Base-by-base conservation (phyloP, 2,888 invertebrate genomes). In the Ophonus ardosiacus region DNA sequence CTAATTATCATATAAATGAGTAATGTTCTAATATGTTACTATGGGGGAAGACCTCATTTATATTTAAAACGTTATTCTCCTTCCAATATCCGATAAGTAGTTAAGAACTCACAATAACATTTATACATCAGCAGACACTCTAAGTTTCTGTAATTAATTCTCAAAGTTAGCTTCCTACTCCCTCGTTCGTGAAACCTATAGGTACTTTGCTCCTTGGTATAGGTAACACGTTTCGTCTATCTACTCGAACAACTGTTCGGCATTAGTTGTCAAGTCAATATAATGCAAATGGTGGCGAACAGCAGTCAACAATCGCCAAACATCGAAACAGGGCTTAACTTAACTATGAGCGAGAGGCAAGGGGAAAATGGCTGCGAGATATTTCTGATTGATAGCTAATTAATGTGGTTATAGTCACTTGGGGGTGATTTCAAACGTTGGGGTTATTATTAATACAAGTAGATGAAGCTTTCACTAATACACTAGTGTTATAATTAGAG, bases 231-330 rank as follows among this genome's bases (percentile, higher is more conserved):
- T 38, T 61, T 61, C 31, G 21, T 43, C 17, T 51, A 31, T 6
- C 31, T 31, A 40, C 71, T 38, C 17, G 57, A 59, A 80, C 61
- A 80, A 80, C 61, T 61, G 59, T 80, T 80, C 59, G 18, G 24
- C 8, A 31, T 68, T 81, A 56, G 81, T 81, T 81, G 59, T 71
- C 57, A 81, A 71, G 81, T 81, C 81, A 81, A 81, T 81, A 81
- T 81, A 56, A 81, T 81, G 81, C 81, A 81, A 81, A 81, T 81
- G 68, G 31, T 56, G 68, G 18, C n/a, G 31, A 61, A 15, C 38
- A 68, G 57, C 81, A 71, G 51, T 51, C 71, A 68, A 40, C 68
- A 81, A 71, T 61, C 65, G 61, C 43, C 65, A 38, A 81, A 65
- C 81, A 74, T 40, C 18, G 21, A 17, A 74, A 74, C 43, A 51